Conservation (phyloP, 2,797 vertebrate species). For the Sebastes ruberrimus region DNA sequence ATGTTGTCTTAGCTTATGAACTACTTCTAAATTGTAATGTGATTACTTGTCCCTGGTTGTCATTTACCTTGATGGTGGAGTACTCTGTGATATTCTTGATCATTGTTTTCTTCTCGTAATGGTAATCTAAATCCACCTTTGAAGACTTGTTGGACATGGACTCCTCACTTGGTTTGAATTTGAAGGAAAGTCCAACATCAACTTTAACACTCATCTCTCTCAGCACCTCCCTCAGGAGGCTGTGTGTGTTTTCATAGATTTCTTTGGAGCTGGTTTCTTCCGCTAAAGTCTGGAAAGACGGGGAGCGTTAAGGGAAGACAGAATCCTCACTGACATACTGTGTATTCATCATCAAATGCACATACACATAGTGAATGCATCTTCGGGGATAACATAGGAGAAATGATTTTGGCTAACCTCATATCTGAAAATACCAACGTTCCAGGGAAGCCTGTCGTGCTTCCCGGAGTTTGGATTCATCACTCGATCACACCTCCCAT, state of each 20-base stretch:
- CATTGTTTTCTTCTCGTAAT: conserved; percentile 18
- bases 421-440: conserved; percentile 84
- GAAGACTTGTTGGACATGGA: background rate
- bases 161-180: conserved; percentile 74
- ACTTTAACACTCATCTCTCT: conserved; percentile 40
- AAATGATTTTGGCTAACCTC: conserved; percentile 71
- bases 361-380: background rate
- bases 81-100: conserved; percentile 58
- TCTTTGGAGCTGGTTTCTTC: conserved; percentile 84
- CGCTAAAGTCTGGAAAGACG: conserved; percentile 80
- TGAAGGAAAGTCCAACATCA: conserved; percentile 73
- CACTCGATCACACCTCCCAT: conserved; percentile 83
- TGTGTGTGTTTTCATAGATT: conserved; percentile 77
- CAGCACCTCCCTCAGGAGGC: conserved; percentile 77
- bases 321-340: background rate
- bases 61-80: conserved; percentile 76
- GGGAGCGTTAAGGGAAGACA: background rate
- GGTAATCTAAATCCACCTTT: fast-evolving
- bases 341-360: background rate
- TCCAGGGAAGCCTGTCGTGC: conserved; percentile 87
- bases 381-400: fast-evolving
- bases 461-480: conserved; percentile 79
- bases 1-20: background rate
- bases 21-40: background rate
- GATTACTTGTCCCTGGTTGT: background rate